Conservation (phyloP, 2,888 invertebrate genomes). For the Arenicola marina region DNA sequence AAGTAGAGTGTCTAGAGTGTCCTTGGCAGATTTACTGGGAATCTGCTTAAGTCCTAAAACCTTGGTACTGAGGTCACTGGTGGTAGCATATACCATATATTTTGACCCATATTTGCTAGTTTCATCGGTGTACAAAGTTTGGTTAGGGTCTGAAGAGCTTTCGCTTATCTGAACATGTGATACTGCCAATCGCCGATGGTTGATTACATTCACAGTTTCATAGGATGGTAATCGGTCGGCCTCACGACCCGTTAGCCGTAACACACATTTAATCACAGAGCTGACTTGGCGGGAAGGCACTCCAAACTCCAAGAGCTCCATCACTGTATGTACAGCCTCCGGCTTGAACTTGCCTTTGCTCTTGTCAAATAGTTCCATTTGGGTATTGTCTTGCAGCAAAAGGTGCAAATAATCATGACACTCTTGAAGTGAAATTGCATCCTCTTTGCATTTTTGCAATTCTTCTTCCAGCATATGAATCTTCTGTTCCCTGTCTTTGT, state of each 20-base stretch:
- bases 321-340: not conserved
- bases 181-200: not conserved
- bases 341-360: not conserved
- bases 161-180: not conserved
- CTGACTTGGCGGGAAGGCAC: not conserved
- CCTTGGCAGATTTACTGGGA: not conserved
- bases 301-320: not conserved
- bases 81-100: constrained; percentile 3
- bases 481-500: too few relatives aligned
- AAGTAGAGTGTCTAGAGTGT: not conserved
- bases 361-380: not conserved
- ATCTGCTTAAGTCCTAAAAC: not conserved
- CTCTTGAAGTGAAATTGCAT: too few relatives aligned
- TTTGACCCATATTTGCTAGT: not conserved
- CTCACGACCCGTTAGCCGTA: not conserved
- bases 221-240: not conserved
- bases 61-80: not conserved
- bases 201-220: not conserved
- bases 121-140: not conserved
- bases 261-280: not conserved
- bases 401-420: not conserved
- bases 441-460: too few relatives aligned
- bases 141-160: not conserved
- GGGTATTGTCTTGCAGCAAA: not conserved
- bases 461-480: too few relatives aligned